Percentiles rank a stretch among this genome's conserved stretches.
These are phyloP conservation scores for Xiphorhynchus erythropygius DNA, from an alignment of 2,797 vertebrate genomes.

Conservation along the genomic window DNA sequence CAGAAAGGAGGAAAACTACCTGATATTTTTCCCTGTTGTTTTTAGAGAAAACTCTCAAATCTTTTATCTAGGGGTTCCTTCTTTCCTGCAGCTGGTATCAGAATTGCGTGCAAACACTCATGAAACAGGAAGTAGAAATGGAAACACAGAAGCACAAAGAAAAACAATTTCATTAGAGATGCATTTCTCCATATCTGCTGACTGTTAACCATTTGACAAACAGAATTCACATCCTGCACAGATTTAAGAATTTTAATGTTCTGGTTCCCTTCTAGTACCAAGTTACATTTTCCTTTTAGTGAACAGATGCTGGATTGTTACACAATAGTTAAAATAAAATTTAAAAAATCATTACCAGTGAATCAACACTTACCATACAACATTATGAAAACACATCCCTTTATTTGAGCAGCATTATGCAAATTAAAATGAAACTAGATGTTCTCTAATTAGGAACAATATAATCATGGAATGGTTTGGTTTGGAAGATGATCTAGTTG, in stretches of 20 bases:
- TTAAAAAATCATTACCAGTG: background rate
- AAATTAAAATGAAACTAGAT: background rate
- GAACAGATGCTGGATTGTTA: background rate
- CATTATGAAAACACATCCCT: background rate
- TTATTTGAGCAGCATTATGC: background rate
- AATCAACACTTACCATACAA: background rate
- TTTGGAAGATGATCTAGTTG: background rate
- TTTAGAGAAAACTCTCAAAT: background rate
- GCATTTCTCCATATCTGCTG: background rate
- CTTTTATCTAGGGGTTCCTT: background rate
- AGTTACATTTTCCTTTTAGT: background rate
- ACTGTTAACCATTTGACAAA: background rate
- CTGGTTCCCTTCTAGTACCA: background rate
- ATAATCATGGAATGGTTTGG: background rate
- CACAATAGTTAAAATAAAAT: background rate
- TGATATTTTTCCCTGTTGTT: background rate
- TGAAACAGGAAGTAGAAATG: background rate
- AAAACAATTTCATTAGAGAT: background rate
- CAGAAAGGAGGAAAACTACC: background rate
- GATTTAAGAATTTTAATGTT: background rate
- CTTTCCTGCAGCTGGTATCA: background rate
- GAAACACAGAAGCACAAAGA: background rate
- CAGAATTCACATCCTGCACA: background rate
- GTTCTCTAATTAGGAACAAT: background rate
- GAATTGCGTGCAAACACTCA: background rate